These are phyloP conservation scores for Corbicula japonica DNA, from an alignment of 2,888 invertebrate species.

Conservation along the genomic window DNA sequence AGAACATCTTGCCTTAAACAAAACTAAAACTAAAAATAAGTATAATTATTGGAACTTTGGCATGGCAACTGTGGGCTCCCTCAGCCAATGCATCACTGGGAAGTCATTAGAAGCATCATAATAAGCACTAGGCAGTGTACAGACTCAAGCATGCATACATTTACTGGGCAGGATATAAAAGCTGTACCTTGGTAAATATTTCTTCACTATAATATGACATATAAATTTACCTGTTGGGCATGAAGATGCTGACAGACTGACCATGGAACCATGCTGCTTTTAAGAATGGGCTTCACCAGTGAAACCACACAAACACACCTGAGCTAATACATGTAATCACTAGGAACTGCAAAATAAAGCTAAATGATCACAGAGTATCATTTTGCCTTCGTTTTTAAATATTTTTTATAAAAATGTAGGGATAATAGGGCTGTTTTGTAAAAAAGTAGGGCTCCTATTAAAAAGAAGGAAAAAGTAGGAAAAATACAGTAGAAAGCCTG, in stretches of 20 bases:
- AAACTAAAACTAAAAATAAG: too few relatives aligned
- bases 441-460: slow-evolving; percentile 10
- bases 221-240: not conserved
- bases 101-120: too few relatives aligned
- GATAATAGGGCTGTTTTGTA: slow-evolving; percentile 14
- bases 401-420: slow-evolving; percentile 12
- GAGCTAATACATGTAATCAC: not conserved
- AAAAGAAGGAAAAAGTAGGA: slow-evolving; percentile 4
- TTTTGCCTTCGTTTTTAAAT: not conserved
- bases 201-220: too few relatives aligned
- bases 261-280: slow-evolving; percentile 8
- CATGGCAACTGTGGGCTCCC: not conserved
- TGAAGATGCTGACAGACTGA: not conserved
- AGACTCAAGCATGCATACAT: slow-evolving; percentile 13
- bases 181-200: not conserved
- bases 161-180: not conserved
- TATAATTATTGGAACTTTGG: too few relatives aligned
- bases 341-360: not conserved
- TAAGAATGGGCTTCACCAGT: slow-evolving; percentile 14
- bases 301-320: too few relatives aligned
- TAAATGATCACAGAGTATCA: not conserved
- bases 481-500: slow-evolving; percentile 21
- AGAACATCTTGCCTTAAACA: too few relatives aligned
- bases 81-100: slow-evolving; percentile 8
- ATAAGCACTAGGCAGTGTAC: not conserved